These are phyloP conservation scores for Rana temporaria DNA, from an alignment of 2,113 vertebrate genomes.

Conservation along the genomic window DNA sequence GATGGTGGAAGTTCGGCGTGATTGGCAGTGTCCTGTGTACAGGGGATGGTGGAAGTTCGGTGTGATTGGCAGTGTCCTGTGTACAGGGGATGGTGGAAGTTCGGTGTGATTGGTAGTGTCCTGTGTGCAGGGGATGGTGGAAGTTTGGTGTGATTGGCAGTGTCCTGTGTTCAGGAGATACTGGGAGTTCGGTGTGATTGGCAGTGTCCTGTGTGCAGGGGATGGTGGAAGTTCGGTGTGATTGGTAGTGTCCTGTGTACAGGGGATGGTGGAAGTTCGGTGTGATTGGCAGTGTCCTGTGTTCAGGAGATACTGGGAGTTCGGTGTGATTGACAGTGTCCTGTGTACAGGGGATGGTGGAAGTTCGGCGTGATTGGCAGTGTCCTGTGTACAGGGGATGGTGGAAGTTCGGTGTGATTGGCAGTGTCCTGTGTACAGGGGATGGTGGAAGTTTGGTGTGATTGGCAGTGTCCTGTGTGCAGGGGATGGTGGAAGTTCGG, in stretches of 20 bases:
- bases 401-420: not conserved
- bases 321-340: not conserved
- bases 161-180: not conserved
- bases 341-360: not conserved
- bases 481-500: not conserved
- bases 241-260: not conserved
- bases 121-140: not conserved
- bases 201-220: not conserved
- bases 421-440: not conserved
- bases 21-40: too few species aligned
- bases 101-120: too few species aligned
- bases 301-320: not conserved
- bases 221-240: not conserved
- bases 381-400: too few species aligned
- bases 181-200: not conserved
- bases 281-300: not conserved
- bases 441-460: not conserved
- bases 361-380: not conserved
- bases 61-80: too few species aligned
- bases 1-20: too few species aligned
- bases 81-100: not conserved
- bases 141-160: not conserved
- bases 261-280: too few species aligned
- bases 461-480: not conserved
- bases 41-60: not conserved